Evolutionary conservation across 1,140 invertebrate genomes (phyloP), one percentile per base, ranked within the genome.

Genomic region (Atta cephalotes): DNA sequence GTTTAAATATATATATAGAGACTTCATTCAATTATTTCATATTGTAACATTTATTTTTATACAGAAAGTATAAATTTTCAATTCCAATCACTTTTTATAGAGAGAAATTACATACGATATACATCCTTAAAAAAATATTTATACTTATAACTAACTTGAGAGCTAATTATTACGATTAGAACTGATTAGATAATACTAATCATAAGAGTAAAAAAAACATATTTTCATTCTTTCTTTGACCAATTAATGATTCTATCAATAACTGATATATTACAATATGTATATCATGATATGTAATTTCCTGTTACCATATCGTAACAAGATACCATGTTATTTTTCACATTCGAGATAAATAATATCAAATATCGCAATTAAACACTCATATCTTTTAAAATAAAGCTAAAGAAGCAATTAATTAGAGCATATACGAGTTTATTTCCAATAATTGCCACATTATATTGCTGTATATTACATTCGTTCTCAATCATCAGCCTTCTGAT

Each of bases 401-500:
- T 35, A 51, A 53, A 31, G 28, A 51, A 21, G 21, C 60, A 25
- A 81, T 81, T 80, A 70, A 80, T 80, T 70, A 45, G n/a, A 68
- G 0, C 16, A 45, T 4, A 7, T 56, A 39, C 66, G 16, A 56
- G 21, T 45, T 56, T 81, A 81, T 81, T 81, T 81, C 65, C 51
- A 51, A 81, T 71, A 81, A 81, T n/a, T 80, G 16, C 3, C 31
- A 31, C 31, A 58, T 81, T 70, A 70, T 70, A 51, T 35, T 28
- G 66, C 45, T 18, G 12, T 12, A 81, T 35, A 68, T 80, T 70
- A 70, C 14, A 18, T n/a, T 81, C 51, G 31, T n/a, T 21, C 65
- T 81, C 51, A 58, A 70, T 81, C 78, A 71, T 25, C 35, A 25
- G 31, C 78, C 62, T 68, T 18, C 25, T 58, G 49, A 81, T 81